Conservation (phyloP, 2,888 invertebrate genomes). For the Sinelater perroti region DNA sequence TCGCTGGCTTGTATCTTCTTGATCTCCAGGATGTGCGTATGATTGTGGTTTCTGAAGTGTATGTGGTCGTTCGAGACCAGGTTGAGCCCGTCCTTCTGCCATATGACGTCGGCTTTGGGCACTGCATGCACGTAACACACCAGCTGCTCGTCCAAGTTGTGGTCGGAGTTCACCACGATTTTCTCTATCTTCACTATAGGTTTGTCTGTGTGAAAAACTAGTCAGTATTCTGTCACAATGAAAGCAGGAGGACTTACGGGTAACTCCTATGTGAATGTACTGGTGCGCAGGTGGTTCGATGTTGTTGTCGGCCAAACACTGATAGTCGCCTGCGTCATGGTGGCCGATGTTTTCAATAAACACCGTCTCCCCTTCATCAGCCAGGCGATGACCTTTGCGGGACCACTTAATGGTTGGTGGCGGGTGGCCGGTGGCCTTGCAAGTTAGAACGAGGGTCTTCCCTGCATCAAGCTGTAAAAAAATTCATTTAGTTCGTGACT, state of each 20-base stretch:
- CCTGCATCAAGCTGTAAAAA: constrained; percentile 53
- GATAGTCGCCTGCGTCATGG: constrained; percentile 59
- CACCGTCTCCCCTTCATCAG: constrained; percentile 51
- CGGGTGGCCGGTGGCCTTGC: constrained; percentile 60
- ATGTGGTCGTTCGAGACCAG: constrained; percentile 45
- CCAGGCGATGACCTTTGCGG: constrained; percentile 46
- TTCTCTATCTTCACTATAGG: constrained; percentile 60
- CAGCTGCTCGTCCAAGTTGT: constrained; percentile 58
- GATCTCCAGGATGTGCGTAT: constrained; percentile 53
- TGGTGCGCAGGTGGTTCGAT: constrained; percentile 54
- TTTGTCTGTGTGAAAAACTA: constrained; percentile 56
- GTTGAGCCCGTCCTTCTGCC: constrained; percentile 54
- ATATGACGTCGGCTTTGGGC: constrained; percentile 56
- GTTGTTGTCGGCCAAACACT: constrained; percentile 61
- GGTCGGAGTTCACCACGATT: constrained; percentile 58
- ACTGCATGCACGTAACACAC: constrained; percentile 60
- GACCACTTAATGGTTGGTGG: constrained; percentile 61
- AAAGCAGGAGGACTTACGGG: constrained; percentile 51
- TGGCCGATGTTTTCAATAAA: constrained; percentile 53
- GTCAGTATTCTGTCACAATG: constrained; percentile 2
- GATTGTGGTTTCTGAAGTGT: constrained; percentile 45
- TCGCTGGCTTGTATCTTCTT: constrained; percentile 53
- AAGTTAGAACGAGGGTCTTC: constrained; percentile 56
- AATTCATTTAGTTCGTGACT: background rate
- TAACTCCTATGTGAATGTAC: constrained; percentile 53